Conservation (phyloP, 2,113 vertebrate species). For the Saccopteryx leptura region DNA sequence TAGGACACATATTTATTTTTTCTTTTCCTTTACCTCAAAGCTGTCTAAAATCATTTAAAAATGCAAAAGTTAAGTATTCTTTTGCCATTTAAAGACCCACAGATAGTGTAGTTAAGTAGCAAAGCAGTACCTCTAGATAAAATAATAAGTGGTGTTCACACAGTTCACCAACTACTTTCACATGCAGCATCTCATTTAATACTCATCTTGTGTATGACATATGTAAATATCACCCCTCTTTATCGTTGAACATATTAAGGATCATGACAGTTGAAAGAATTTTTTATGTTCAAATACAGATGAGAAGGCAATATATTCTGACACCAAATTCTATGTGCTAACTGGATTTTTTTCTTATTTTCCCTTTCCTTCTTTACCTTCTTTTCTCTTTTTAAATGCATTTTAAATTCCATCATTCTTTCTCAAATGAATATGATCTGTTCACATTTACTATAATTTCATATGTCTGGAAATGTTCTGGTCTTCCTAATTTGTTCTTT, state of each 20-base stretch:
- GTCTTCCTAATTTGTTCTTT: background rate
- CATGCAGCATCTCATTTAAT: background rate
- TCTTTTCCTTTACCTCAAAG: background rate
- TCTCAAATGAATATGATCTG: background rate
- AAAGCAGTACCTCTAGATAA: background rate
- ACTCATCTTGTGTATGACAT: rapidly evolving
- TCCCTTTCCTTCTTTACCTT: background rate
- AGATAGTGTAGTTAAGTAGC: background rate
- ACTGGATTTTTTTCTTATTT: background rate
- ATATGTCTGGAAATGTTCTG: background rate
- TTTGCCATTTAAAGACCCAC: background rate
- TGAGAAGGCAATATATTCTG: background rate
- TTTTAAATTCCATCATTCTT: background rate
- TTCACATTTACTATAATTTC: background rate
- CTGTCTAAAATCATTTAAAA: background rate
- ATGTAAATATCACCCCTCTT: rapidly evolving
- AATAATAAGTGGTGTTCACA: background rate
- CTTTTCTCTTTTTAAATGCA: background rate
- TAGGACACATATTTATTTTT: background rate
- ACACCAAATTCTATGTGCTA: background rate
- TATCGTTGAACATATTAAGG: rapidly evolving
- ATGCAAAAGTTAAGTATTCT: background rate
- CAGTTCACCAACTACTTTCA: background rate
- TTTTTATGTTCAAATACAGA: background rate
- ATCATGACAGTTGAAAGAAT: no score